A percentile compares a stretch with the other conserved stretches of the same genome.
phyloP scores from a whole-genome alignment of 2,797 vertebrate species.

The Gambusia yucatana region DNA sequence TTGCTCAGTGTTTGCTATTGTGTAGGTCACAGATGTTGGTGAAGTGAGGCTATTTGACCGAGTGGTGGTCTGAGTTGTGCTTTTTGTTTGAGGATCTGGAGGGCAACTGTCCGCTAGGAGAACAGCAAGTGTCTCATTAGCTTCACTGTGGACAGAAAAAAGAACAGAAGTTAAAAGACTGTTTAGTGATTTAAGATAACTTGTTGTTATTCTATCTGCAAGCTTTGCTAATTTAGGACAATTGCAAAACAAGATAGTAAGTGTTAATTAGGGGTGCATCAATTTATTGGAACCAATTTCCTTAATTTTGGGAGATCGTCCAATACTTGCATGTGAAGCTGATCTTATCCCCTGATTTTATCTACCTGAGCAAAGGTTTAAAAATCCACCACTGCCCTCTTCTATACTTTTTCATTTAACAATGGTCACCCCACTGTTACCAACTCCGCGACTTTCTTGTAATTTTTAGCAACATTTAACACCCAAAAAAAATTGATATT shows the following conservation, averaged over 20 bases:
- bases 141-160: constrained; percentile 44
- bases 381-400: too few relatives aligned
- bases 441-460: too few relatives aligned
- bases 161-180: neutral
- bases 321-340: too few relatives aligned
- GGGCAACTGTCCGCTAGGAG: constrained; percentile 65
- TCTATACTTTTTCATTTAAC: too few relatives aligned
- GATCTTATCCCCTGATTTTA: too few relatives aligned
- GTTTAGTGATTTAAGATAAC: neutral
- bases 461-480: too few relatives aligned
- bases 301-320: too few relatives aligned
- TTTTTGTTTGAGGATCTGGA: neutral
- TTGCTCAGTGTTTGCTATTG: constrained; percentile 11
- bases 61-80: neutral
- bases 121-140: constrained; percentile 54
- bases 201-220: neutral
- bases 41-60: constrained; percentile 11
- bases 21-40: constrained; percentile 4
- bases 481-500: too few relatives aligned
- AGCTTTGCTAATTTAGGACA: neutral
- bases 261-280: neutral
- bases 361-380: too few relatives aligned
- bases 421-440: too few relatives aligned
- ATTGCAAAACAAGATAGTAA: neutral
- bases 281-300: too few relatives aligned